Percentiles rank a stretch among this genome's conserved stretches.
Conservation (phyloP, 2,888 invertebrate genomes). For the Mythimna ferrago region DNA sequence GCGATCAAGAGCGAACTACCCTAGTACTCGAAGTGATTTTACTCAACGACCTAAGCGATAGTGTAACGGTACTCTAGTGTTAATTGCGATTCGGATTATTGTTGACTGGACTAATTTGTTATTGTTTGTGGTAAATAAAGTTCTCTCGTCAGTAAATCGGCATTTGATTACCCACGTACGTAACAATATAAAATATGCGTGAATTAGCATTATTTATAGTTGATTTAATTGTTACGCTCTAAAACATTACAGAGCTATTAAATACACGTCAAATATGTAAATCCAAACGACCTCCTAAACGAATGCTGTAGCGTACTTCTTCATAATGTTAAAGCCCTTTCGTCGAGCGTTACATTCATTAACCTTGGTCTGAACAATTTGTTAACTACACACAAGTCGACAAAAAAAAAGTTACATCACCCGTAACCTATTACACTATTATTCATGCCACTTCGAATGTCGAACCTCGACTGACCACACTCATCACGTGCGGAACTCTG, state of each 20-base stretch:
- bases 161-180: no score
- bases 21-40: no score
- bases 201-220: neutral
- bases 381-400: slow-evolving; percentile 40
- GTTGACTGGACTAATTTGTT: no score
- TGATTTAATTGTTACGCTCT: neutral
- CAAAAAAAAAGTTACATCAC: slow-evolving; percentile 62
- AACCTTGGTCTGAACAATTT: slow-evolving; percentile 45
- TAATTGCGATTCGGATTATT: no score
- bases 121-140: no score
- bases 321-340: slow-evolving; percentile 40
- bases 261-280: slow-evolving; percentile 9
- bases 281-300: slow-evolving; percentile 19
- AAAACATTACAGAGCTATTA: slow-evolving; percentile 3
- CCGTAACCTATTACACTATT: slow-evolving; percentile 51
- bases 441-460: slow-evolving; percentile 38
- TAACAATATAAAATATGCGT: neutral
- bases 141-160: no score
- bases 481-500: slow-evolving; percentile 41
- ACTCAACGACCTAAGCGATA: no score
- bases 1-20: no score
- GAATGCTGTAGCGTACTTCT: slow-evolving; percentile 7
- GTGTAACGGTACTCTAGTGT: no score
- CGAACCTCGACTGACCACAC: slow-evolving; percentile 34
- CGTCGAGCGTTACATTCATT: slow-evolving; percentile 26